A percentile compares a stretch with the other conserved stretches of the same genome.
Evolutionary conservation across 2,888 invertebrate species (phyloP).

Genomic region (Pollenia angustigena): DNA sequence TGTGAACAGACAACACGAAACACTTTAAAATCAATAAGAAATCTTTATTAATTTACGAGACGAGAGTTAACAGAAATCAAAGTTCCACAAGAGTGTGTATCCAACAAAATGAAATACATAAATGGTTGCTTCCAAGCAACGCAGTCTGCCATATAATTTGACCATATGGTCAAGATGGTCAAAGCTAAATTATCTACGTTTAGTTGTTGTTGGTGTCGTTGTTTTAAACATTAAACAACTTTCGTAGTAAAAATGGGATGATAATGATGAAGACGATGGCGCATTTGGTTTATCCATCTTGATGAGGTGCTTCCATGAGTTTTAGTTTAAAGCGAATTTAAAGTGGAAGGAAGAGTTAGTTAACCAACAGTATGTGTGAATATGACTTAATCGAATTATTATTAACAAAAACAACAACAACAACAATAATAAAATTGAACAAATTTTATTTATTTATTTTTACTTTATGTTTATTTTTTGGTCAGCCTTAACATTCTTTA

Average conservation of each 20-base stretch:
- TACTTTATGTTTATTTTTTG: neutral
- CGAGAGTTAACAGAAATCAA: constrained; percentile 53
- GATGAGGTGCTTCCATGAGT: neutral
- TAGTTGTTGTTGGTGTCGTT: constrained; percentile 2
- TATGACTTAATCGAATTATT: constrained; percentile 76
- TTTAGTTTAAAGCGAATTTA: neutral
- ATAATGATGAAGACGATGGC: constrained; percentile 7
- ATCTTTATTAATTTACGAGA: constrained; percentile 72
- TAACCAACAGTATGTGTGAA: constrained; percentile 62
- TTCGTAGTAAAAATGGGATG: constrained; percentile 8
- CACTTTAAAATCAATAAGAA: constrained; percentile 73
- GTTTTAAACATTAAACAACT: constrained; percentile 1
- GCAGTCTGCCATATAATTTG: constrained; percentile 30
- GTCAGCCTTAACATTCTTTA: neutral
- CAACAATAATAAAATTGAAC: constrained; percentile 71
- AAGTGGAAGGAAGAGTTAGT: constrained; percentile 7
- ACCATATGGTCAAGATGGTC: constrained; percentile 63
- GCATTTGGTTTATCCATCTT: constrained; percentile 46
- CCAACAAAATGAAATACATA: constrained; percentile 9
- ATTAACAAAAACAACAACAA: constrained; percentile 66
- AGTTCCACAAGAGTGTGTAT: constrained; percentile 16
- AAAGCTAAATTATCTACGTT: constrained; percentile 43
- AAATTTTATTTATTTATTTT: constrained; percentile 57
- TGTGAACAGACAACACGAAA: constrained; percentile 70
- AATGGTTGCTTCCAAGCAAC: neutral